Evolutionary conservation across 1,140 invertebrate species (phyloP), one percentile per base, ranked within the genome.

Genomic region (Lordiphosa collinella): DNA sequence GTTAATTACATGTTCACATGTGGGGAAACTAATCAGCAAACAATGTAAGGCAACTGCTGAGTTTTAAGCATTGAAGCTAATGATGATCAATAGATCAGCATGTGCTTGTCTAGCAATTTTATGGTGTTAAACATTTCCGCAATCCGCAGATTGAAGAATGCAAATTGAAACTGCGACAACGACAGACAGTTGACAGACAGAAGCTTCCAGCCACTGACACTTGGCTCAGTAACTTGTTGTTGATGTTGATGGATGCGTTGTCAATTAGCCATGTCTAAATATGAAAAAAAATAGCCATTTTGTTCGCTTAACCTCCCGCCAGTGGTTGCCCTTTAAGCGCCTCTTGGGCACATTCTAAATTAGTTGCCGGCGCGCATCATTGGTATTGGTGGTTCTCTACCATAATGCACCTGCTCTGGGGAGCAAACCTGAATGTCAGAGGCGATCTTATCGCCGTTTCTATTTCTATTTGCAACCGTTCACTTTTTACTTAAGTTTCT

Each of bases 381-480:
- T 37, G 22, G 35, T 40, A 36, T 54, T 29, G 48, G 9, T 57
- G 51, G 47, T 67, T 61, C 13, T n/a, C n/a, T n/a, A n/a, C n/a
- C n/a, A n/a, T 16, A 16, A 16, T 60, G 67, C 60, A 46, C 73
- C 52, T 40, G 40, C n/a, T n/a, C n/a, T n/a, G n/a, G n/a, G n/a
- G n/a, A n/a, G n/a, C n/a, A n/a, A n/a, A n/a, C 44, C 47, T 84
- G 79, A 84, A 84, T 84, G 78, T 84, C 78, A 84, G 56, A 11
- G 43, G 59, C 55, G 78, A 84, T 84, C 38, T 68, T 84, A 84
- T 84, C 78, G 52, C 22, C 13, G 51, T 70, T 75, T 80, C 71
- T 75, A 82, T 72, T 72, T 84, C 56, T 63, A 72, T 67, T 78
- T 78, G 53, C 50, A 48, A 76, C 50, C 78, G 63, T 71, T 84